phyloP scores from a whole-genome alignment of 2,113 vertebrate species.

The Dendrocopos noguchii region DNA sequence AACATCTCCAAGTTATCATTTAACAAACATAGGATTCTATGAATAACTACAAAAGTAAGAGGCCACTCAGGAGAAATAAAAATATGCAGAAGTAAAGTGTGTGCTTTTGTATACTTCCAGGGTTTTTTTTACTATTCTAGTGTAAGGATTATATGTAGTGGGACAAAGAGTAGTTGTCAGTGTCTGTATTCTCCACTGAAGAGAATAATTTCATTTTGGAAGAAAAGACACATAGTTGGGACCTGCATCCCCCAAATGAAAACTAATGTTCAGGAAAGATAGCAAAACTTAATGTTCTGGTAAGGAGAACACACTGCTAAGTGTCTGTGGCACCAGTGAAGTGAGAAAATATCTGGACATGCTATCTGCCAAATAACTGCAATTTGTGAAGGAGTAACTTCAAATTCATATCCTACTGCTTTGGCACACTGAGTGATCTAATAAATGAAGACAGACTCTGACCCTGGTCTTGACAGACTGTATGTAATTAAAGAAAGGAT shows the following conservation, averaged over 20 bases:
- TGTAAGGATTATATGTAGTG: neutral
- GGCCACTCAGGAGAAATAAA: neutral
- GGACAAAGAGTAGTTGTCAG: neutral
- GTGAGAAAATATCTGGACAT: slow-evolving; percentile 53
- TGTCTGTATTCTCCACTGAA: neutral
- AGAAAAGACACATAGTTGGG: neutral
- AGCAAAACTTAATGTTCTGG: slow-evolving; percentile 44
- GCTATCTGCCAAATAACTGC: slow-evolving; percentile 33
- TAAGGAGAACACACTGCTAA: slow-evolving; percentile 27
- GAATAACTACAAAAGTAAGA: neutral
- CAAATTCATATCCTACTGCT: slow-evolving; percentile 57
- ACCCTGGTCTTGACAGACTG: neutral
- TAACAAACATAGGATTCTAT: neutral
- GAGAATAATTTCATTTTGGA: neutral
- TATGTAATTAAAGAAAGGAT: neutral
- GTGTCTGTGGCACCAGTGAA: slow-evolving; percentile 58
- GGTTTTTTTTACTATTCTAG: neutral
- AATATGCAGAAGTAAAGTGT: neutral
- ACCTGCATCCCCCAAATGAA: slow-evolving; percentile 3
- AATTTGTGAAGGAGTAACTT: slow-evolving; percentile 54
- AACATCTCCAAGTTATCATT: neutral
- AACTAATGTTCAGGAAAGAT: slow-evolving; percentile 44
- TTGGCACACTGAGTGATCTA: slow-evolving; percentile 3
- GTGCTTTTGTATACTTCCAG: neutral
- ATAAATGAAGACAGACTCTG: slow-evolving; percentile 35